Evolutionary conservation across 53 echinoderm and acorn worm species (phyloP).

Genomic region (Crossaster papposus): DNA sequence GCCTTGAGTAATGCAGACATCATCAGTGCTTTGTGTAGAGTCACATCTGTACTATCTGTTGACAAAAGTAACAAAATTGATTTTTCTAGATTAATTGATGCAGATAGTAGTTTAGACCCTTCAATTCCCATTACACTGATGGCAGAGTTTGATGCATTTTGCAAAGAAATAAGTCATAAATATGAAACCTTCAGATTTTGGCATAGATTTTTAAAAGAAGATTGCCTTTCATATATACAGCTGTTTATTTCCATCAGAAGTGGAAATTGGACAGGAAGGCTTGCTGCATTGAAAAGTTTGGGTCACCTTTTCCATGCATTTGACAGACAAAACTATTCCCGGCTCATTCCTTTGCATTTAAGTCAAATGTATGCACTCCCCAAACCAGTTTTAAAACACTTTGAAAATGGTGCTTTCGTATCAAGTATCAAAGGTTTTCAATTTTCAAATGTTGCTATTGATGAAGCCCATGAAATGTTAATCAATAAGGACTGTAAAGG

Average conservation of each 20-base stretch:
- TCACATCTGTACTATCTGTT: too few relatives aligned
- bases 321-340: conserved; percentile 43
- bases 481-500: conserved; percentile 53
- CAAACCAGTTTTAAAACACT: neutral
- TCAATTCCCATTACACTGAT: too few relatives aligned
- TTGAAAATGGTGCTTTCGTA: conserved; percentile 41
- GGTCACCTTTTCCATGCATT: conserved; percentile 50
- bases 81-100: too few relatives aligned
- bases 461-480: conserved; percentile 57
- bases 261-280: conserved; percentile 58
- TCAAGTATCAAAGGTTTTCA: conserved; percentile 27
- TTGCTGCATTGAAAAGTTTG: conserved; percentile 42
- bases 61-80: too few relatives aligned
- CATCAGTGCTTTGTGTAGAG: neutral
- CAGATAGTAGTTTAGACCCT: too few relatives aligned
- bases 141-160: neutral
- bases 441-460: conserved; percentile 50
- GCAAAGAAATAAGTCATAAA: neutral
- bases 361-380: conserved; percentile 42
- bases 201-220: conserved; percentile 15
- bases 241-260: conserved; percentile 55
- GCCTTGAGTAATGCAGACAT: conserved; percentile 39
- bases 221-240: conserved; percentile 31
- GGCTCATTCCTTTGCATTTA: conserved; percentile 39
- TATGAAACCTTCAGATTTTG: conserved; percentile 48